Conservation (phyloP, 2,797 vertebrate species). For the Podarcis lilfordi region DNA sequence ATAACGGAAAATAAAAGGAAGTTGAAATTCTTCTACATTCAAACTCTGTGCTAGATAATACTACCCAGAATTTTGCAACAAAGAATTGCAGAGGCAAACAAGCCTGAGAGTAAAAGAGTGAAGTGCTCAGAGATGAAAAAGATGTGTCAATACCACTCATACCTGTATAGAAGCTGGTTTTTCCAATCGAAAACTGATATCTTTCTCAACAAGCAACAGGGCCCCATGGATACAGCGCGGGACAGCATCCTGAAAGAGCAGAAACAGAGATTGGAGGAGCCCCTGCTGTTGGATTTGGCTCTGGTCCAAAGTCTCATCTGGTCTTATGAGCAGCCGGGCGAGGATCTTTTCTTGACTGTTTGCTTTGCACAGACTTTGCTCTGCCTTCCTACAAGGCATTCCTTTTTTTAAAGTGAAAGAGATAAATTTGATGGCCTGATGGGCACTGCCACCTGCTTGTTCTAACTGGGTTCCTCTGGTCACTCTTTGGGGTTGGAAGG, state of each 20-base stretch:
- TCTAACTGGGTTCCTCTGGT: too few species aligned
- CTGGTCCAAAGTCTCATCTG: neutral
- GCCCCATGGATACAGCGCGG: slow-evolving; percentile 84
- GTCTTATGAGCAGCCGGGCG: neutral
- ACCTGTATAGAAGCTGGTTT: slow-evolving; percentile 84
- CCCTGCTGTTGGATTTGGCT: neutral
- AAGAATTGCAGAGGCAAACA: neutral
- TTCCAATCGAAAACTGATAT: slow-evolving; percentile 77
- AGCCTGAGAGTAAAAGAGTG: neutral
- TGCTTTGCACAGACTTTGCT: neutral
- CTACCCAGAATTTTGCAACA: neutral
- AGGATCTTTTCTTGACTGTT: neutral
- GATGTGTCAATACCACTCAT: neutral
- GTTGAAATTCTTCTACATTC: too few species aligned
- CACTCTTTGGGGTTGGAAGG: neutral
- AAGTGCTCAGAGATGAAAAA: neutral
- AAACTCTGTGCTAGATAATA: neutral
- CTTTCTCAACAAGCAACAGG: slow-evolving; percentile 84
- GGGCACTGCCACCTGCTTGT: slow-evolving; percentile 44
- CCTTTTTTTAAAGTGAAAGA: neutral
- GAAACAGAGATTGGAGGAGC: slow-evolving; percentile 47
- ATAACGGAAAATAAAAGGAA: neutral
- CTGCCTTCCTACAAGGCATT: neutral
- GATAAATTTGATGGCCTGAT: neutral
- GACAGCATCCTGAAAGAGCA: slow-evolving; percentile 77